Evolutionary conservation across 2,888 invertebrate genomes (phyloP), one percentile per base, ranked within the genome.

Genomic region (Drosophila helvetica): DNA sequence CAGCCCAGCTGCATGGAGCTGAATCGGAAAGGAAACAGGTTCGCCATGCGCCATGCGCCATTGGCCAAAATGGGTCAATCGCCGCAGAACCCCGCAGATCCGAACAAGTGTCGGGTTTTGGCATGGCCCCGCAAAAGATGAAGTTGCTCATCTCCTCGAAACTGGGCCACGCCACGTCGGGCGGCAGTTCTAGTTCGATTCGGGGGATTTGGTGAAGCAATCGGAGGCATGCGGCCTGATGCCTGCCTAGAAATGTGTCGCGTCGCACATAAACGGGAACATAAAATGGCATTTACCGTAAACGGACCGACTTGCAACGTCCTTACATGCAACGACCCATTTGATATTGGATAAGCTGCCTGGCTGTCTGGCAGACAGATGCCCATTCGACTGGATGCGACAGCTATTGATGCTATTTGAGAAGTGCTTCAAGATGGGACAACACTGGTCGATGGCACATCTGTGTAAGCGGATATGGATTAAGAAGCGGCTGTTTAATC

Each of bases 11-110:
- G 61, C 60, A 18, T 58, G 22, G 55, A 77, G 46, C 60, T 27
- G 27, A 71, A 77, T 67, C 69, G 54, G 61, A 73, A 63, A 63
- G 63, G 48, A 84, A 85, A 85, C 85, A 79, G 85, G 85, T 85
- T 88, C 68, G 68, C 27, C 52, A 68, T 54, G 67, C 69, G 38
- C 19, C 46, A 17, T 67, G 67, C 69, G 38, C 19, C 46, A 17
- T 67, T 74, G 61, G 50, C 22, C 50, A 30, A 85, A 88, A 75
- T 85, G 78, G 85, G 85, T 81, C 85, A 88, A 78, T 86, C 80
- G 78, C 67, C 64, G 3, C 18, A 65, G 65, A 73, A 48, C 63
- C 67, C 80, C 63, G 67, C 80, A 74, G 80, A 58, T 27, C 45
- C 64, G 59, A 63, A 38, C 62, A 30, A 71, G 69, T 79, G 85